Conservation (phyloP, 2,888 invertebrate species). For the Linhomoeus sp. region DNA sequence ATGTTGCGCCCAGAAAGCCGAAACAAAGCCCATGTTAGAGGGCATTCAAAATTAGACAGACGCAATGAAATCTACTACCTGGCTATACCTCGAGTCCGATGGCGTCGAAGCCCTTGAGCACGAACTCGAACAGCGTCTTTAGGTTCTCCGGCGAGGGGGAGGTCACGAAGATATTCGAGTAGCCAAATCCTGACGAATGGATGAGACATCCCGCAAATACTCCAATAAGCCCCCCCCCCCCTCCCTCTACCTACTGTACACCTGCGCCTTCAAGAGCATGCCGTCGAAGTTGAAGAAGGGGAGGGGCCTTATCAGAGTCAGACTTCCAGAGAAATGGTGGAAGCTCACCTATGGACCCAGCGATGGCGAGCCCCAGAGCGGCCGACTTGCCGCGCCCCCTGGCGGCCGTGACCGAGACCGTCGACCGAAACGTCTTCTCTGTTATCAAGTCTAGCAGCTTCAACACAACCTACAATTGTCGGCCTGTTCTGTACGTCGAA, state of each 20-base stretch:
- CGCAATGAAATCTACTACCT: not conserved
- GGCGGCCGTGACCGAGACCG: conserved; percentile 82
- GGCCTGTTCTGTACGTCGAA: not conserved
- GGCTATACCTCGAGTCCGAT: conserved; percentile 47
- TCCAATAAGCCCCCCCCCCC: no score
- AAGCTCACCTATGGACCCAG: no score
- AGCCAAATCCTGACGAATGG: conserved; percentile 35
- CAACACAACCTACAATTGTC: conserved; percentile 47
- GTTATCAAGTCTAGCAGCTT: conserved; percentile 85
- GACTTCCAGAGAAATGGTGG: no score
- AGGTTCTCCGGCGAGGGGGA: conserved; percentile 95
- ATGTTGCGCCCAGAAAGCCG: not conserved
- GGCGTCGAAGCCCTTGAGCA: conserved; percentile 69
- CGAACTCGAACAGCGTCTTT: conserved; percentile 86
- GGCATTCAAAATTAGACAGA: not conserved
- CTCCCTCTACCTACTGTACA: no score
- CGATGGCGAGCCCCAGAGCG: conserved; percentile 46
- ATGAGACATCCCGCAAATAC: not conserved
- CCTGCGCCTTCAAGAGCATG: no score
- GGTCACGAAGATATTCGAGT: conserved; percentile 86
- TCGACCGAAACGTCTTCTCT: conserved; percentile 66
- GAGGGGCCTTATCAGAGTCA: no score
- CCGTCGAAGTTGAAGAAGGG: no score
- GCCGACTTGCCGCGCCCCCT: conserved; percentile 92
- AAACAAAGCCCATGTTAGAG: not conserved